Evolutionary conservation across 2,113 vertebrate species (phyloP), one percentile per base, ranked within the genome.

Genomic region (Pomatorhinus ruficollis): DNA sequence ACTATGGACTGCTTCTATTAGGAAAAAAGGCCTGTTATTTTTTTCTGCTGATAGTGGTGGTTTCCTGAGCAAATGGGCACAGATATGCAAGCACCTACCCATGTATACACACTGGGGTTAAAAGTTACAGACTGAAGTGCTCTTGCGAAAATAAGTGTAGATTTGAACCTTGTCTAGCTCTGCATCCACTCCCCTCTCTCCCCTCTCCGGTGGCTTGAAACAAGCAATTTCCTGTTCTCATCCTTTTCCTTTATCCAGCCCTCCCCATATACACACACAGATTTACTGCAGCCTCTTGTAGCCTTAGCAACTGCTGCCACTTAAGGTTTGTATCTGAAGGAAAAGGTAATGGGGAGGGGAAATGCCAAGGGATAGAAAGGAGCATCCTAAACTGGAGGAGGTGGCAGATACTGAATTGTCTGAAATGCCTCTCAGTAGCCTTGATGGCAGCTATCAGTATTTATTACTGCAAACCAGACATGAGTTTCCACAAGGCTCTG

Each of bases 231-330:
- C 95, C 93, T 93, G 35, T 68, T 92, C 83, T 93, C 60, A 52
- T 66, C 76, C 64, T 70, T 84, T 74, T 72, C 57, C 47, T 93
- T 87, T 91, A 89, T 74, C 56, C 72, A 53, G 27, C 89, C 69
- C 47, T 83, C 77, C 89, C 83, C 31, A 39, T 40, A 44, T 8
- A 60, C 6, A 19, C 63, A 54, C 79, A 52, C 16, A 82, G 76
- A 89, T 94, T 81, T 92, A 82, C 86, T 92, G 95, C 91, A 95
- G 86, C 69, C 64, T 83, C 72, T 71, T 83, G 95, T 92, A 95
- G 89, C 94, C 93, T 84, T 96, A 95, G 94, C 94, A 96, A 95
- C 94, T 95, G 86, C 91, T 90, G 80, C 86, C 56, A 24, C 77
- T 89, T 81, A 63, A 81, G 56, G 56, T 92, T 95, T 81, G 70